Evolutionary conservation across 2,888 invertebrate genomes (phyloP), one percentile per base, ranked within the genome.

Genomic region (Brenthis daphne): DNA sequence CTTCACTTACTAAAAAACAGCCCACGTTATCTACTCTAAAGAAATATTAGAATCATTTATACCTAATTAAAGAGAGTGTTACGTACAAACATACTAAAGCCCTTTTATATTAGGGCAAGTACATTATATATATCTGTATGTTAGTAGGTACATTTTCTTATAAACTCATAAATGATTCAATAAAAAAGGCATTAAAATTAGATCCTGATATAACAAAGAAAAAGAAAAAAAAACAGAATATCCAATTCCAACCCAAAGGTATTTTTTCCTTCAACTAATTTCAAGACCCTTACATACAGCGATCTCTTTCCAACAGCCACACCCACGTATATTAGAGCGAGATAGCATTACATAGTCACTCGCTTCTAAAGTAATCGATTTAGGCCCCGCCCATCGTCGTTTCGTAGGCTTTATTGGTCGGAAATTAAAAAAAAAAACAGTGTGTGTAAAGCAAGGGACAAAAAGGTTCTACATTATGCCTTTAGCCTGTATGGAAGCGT

Each of bases 321-420:
- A 3, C 33, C 37, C 20, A 24, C 14, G 5, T 68, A 53, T 6
- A 65, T 58, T 57, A n/a, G 47, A 72, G 12, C 14, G 67, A 54
- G 72, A 72, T 6, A 54, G 37, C 6, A 48, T 47, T 16, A 65
- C 51, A 12, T 4, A 4, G 43, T 64, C 48, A 24, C 37, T 63
- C 50, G 54, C 12, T 37, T 50, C 50, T 13, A n/a, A 37, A 33
- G 29, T 33, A 50, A 47, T 48, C 67, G 67, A 20, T 54, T 67
- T 24, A 65, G 51, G 67, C 72, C 64, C 51, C 72, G 65, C 72
- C 72, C 57, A 67, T 12, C 43, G 43, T 54, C 48, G n/a, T 53
- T 14, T 43, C 57, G 70, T 63, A 72, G 71, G 71, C 70, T 67
- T 57, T 72, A 70, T 72, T 67, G 60, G 67, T 67, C 55, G 55